Conservation (phyloP, 2,797 vertebrate species). For the Acrossocheilus fasciatus region DNA sequence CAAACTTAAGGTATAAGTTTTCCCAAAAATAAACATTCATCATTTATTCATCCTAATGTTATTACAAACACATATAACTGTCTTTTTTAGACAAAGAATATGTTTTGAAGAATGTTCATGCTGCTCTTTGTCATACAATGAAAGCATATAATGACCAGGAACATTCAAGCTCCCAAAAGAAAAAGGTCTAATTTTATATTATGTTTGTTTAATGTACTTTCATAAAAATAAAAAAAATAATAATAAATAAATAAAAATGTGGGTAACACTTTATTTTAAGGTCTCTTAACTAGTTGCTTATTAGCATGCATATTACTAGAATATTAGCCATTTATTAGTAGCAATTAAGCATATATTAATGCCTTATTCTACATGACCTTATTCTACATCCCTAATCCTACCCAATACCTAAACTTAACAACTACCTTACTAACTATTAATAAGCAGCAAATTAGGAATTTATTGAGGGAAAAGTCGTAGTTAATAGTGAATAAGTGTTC, state of each 20-base stretch:
- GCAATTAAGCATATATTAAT: too few relatives aligned
- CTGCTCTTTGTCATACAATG: background rate
- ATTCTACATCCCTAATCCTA: too few relatives aligned
- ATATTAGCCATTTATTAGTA: too few relatives aligned
- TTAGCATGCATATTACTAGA: too few relatives aligned
- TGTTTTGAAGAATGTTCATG: background rate
- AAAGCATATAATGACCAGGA: background rate
- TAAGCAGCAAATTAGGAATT: too few relatives aligned
- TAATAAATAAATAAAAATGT: background rate
- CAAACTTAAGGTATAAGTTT: background rate
- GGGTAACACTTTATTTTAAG: too few relatives aligned
- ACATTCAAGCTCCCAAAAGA: background rate
- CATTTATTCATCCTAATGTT: background rate
- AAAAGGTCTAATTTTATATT: background rate
- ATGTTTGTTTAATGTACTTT: constrained; percentile 2
- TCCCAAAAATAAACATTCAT: background rate
- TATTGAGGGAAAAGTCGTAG: too few relatives aligned
- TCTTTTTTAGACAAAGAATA: background rate
- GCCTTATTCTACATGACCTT: too few relatives aligned
- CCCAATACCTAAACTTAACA: too few relatives aligned
- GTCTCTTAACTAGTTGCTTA: too few relatives aligned
- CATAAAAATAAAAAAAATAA: background rate
- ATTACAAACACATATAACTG: background rate
- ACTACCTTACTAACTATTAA: too few relatives aligned
- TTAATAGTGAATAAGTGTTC: too few relatives aligned